These are phyloP conservation scores for Caenorhabditis parvicauda DNA, from an alignment of 2,888 invertebrate genomes.

Conservation along the genomic window DNA sequence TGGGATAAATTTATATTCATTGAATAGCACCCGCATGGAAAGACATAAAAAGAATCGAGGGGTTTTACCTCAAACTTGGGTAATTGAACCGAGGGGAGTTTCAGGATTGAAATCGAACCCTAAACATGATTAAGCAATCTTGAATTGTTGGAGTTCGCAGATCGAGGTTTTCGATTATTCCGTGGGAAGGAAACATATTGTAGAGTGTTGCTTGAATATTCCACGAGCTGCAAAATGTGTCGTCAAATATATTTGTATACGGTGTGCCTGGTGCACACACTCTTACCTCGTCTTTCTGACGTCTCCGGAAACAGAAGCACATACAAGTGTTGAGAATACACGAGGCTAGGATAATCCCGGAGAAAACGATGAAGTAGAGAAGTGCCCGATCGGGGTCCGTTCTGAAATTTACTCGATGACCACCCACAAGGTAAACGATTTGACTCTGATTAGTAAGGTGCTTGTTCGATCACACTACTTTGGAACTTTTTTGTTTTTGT, in stretches of 20 bases:
- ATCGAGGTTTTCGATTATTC: constrained; percentile 20
- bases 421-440: too few relatives aligned
- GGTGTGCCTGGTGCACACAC: background rate
- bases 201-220: constrained; percentile 36
- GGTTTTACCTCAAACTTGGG: too few relatives aligned
- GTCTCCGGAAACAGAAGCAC: constrained; percentile 18
- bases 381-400: too few relatives aligned
- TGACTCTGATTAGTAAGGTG: too few relatives aligned
- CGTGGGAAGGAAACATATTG: constrained; percentile 36
- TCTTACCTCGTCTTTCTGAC: constrained; percentile 15
- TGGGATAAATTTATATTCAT: background rate
- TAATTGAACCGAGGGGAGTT: too few relatives aligned
- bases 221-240: constrained; percentile 17
- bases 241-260: background rate
- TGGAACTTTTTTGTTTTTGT: background rate
- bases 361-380: too few relatives aligned
- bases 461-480: too few relatives aligned
- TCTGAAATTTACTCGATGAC: too few relatives aligned
- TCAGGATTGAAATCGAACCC: too few relatives aligned
- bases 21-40: too few relatives aligned
- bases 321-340: constrained; percentile 25
- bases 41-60: constrained; percentile 1
- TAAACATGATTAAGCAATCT: constrained; percentile 17
- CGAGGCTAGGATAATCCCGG: too few relatives aligned
- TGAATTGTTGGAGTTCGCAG: constrained; percentile 11